Conservation (phyloP, 2,113 vertebrate species). For the Perognathus longimembris region DNA sequence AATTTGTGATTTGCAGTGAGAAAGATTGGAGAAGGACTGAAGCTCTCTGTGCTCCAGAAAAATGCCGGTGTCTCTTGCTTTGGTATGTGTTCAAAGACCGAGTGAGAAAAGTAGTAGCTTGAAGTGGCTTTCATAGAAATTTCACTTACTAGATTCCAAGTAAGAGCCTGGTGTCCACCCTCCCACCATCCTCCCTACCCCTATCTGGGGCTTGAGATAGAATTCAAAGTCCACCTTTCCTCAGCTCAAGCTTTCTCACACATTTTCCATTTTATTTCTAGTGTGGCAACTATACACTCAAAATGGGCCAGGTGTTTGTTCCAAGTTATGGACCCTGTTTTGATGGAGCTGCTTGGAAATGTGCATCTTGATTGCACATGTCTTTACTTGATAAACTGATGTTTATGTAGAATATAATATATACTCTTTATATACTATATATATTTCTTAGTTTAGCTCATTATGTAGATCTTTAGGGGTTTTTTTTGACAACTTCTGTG, state of each 20-base stretch:
- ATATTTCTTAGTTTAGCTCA: too few species aligned
- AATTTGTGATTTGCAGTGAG: too few species aligned
- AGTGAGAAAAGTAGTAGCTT: too few species aligned
- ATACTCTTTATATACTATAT: too few species aligned
- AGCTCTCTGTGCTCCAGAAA: too few species aligned
- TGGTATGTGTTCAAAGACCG: neutral
- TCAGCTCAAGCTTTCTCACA: neutral
- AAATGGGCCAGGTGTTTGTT: neutral
- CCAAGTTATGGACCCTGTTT: neutral
- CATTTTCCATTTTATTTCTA: neutral
- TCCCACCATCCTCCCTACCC: too few species aligned
- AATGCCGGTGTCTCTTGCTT: neutral
- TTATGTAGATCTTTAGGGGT: neutral
- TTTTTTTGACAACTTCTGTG: neutral
- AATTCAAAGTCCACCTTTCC: neutral
- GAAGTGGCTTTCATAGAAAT: neutral
- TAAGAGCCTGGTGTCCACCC: too few species aligned
- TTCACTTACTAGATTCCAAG: neutral
- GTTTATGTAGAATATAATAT: neutral
- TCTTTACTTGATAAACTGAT: neutral
- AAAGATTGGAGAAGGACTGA: too few species aligned
- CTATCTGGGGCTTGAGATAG: fast-evolving
- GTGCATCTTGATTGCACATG: neutral
- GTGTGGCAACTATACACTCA: neutral
- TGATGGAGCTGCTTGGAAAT: neutral